Conservation (phyloP, 2,113 vertebrate species). For the Mus spicilegus region DNA sequence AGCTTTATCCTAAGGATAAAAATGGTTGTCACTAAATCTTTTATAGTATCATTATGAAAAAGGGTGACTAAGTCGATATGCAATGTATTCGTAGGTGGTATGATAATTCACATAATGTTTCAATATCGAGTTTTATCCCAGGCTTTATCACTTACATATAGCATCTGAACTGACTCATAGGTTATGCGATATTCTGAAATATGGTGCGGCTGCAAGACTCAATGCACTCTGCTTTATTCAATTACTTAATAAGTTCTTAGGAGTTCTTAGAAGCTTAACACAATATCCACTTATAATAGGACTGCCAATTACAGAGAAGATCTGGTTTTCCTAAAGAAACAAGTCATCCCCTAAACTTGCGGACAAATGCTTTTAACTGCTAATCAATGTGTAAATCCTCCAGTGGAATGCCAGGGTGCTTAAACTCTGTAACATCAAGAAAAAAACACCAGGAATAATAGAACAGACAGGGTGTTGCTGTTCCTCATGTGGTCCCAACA, state of each 20-base stretch:
- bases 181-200: constrained; percentile 78
- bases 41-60: constrained; percentile 59
- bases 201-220: constrained; percentile 54
- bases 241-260: constrained; percentile 80
- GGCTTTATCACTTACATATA: constrained; percentile 72
- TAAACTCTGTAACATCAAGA: constrained; percentile 38
- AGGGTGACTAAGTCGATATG: constrained; percentile 58
- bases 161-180: constrained; percentile 74
- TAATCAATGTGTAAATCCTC: constrained; percentile 67
- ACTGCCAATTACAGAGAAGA: constrained; percentile 63
- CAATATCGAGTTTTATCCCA: constrained; percentile 65
- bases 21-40: constrained; percentile 60
- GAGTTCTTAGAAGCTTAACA: constrained; percentile 76
- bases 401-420: constrained; percentile 10
- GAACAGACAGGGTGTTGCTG: neutral
- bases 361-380: constrained; percentile 66
- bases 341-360: constrained; percentile 37
- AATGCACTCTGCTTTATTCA: constrained; percentile 70
- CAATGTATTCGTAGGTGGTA: constrained; percentile 59
- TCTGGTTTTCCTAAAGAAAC: constrained; percentile 63
- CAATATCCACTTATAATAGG: constrained; percentile 75
- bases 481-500: neutral
- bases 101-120: constrained; percentile 60
- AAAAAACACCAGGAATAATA: neutral
- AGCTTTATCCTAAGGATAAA: constrained; percentile 60